phyloP scores from a whole-genome alignment of 2,888 invertebrate species.

The Erynnis tages region DNA sequence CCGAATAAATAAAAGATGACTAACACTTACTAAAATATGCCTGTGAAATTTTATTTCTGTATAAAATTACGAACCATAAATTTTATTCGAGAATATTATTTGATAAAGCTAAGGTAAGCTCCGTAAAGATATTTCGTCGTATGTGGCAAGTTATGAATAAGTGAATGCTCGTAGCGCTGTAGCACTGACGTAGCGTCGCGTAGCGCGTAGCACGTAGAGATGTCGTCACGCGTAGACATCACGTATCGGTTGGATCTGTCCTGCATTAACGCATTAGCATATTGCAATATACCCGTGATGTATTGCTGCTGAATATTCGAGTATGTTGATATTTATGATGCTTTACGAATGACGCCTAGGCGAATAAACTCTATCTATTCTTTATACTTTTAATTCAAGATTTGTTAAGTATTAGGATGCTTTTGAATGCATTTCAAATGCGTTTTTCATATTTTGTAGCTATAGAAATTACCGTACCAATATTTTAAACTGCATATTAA shows the following conservation, averaged over 20 bases:
- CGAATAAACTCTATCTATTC: too few relatives aligned
- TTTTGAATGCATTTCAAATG: too few relatives aligned
- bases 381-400: too few relatives aligned
- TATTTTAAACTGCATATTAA: background rate
- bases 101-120: conserved; percentile 8
- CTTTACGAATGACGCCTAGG: too few relatives aligned
- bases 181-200: conserved; percentile 39
- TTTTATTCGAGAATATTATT: background rate
- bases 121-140: conserved; percentile 10
- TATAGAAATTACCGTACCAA: too few relatives aligned
- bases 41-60: background rate
- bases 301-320: conserved; percentile 12
- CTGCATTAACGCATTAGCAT: conserved; percentile 20
- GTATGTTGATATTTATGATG: background rate
- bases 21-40: too few relatives aligned
- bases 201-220: conserved; percentile 40
- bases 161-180: conserved; percentile 35
- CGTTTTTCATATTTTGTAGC: too few relatives aligned
- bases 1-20: too few relatives aligned
- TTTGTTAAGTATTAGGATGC: too few relatives aligned
- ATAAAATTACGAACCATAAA: background rate
- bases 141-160: conserved; percentile 28
- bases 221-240: conserved; percentile 34
- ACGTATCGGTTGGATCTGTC: conserved; percentile 25
- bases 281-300: conserved; percentile 10